Base-by-base conservation (phyloP, 2,888 invertebrate species). In the Cenopis cana region DNA sequence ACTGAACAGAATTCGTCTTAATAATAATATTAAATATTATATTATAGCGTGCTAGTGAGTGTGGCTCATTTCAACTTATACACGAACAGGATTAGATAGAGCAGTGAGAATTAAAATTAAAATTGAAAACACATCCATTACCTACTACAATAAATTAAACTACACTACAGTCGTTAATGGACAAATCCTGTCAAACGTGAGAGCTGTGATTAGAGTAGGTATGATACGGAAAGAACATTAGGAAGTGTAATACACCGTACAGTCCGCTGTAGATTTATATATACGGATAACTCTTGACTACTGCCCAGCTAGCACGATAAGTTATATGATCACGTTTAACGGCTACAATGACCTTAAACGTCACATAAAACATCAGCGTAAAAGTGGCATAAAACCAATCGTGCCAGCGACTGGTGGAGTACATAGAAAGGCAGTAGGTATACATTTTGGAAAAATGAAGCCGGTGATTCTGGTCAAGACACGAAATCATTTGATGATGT, bases 141-240 rank as follows among this genome's bases (percentile, higher is more conserved):
- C n/a, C n/a, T n/a, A 46, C 4, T n/a, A 41, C 4, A 14, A 41
- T 24, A 24, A 41, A 41, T 41, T 14, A 41, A 14, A 5, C 5
- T 38, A 38, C 11, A 38, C 38, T 41, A 41, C 41, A 14, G 6
- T n/a, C n/a, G n/a, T 46, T 46, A n/a, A 3, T 17, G n/a, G 38
- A 38, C 12, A n/a, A 49, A 29, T 60, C 0, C 46, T 46, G 60
- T 60, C 46, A 49, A 68, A 68, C 46, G 60, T 46, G 57, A 61
- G 69, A 66, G 74, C 74, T 74, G 74, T 74, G 74, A 74, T 74
- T 72, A 74, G 67, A 49, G 17, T 72, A 62, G 69, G 65, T n/a
- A 6, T 50, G 46, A n/a, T n/a, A n/a, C n/a, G 36, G 46, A 17
- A 29, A 36, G 8, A 17, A 10, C 17, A n/a, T 12, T 41, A 59